Base-by-base conservation (phyloP, 2,888 invertebrate species). In the Callimorpha dominula region DNA sequence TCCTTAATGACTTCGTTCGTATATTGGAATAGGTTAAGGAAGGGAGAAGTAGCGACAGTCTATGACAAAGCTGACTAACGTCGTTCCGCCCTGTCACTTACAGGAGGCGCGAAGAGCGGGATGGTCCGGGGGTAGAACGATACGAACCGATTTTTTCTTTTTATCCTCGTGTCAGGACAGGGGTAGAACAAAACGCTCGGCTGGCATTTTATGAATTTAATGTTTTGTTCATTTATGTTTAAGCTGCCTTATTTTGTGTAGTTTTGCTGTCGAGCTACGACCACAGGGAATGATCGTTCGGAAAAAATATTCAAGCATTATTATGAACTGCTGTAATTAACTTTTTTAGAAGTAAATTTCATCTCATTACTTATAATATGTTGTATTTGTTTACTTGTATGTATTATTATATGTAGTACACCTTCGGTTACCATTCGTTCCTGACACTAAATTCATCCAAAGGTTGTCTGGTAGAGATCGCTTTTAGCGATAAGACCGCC, bases 181-280 rank as follows among this genome's bases (percentile, higher is more conserved):
- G 71, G 50, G 74, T 31, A 68, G 65, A 64, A 74, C 74, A 65
- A 68, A 71, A 74, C 65, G 71, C 63, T 65, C 14, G 49, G 65
- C 15, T 31, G 49, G 50, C 70, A 67, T 60, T 68, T 70, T 60
- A 74, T 71, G 49, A 71, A 71, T 71, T 65, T 71, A 74, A 74
- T 68, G 68, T 71, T 65, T 67, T 64, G 68, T 71, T 62, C 71
- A 65, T 74, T 71, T 74, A 71, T 74, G 68, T 74, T 64, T 65
- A 65, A 65, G 50, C 50, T 71, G 65, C 68, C 49, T 69, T 69
- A 46, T 69, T 71, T 68, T 43, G 50, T 68, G 64, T 68, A 68
- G 65, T 69, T 70, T 74, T 70, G 50, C 46, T 70, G 20, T 65
- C 65, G 40, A 50, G 15, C 2, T 9, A 49, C 57, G 46, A 40